Conservation (phyloP, 35 echinoderm and acorn worm genomes). For the Stichopus chloronotus region DNA sequence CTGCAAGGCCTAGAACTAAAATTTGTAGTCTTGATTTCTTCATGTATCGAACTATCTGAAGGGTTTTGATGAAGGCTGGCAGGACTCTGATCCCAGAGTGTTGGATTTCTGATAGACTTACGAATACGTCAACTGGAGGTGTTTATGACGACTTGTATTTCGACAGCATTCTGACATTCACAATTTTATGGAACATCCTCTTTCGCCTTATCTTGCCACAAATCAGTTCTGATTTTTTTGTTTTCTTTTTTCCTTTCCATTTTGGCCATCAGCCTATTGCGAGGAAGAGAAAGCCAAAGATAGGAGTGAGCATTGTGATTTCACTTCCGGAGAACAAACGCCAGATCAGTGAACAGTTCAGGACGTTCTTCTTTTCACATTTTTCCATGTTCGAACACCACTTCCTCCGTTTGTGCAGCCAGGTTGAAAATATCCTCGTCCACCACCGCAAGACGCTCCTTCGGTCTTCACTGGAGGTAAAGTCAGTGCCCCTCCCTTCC, state of each 20-base stretch:
- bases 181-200: too few species aligned
- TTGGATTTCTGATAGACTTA: too few species aligned
- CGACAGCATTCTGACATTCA: too few species aligned
- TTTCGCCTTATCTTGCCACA: too few species aligned
- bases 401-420: conserved; percentile 65
- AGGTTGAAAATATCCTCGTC: conserved; percentile 76
- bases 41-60: too few species aligned
- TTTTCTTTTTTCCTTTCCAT: neutral
- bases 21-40: neutral
- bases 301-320: conserved; percentile 85
- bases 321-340: conserved; percentile 60
- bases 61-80: too few species aligned
- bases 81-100: too few species aligned
- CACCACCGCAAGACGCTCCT: conserved; percentile 73
- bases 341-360: conserved; percentile 65
- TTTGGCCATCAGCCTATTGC: neutral
- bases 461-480: conserved; percentile 78
- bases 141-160: too few species aligned
- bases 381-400: conserved; percentile 89
- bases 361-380: conserved; percentile 97
- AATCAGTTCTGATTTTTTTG: too few species aligned
- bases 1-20: too few species aligned
- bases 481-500: too few species aligned
- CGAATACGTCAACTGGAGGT: too few species aligned
- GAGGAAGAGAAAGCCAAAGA: conserved; percentile 85